Evolutionary conservation across 2,888 invertebrate species (phyloP), one percentile per base, ranked within the genome.

Genomic region (Stratiomys singularior): DNA sequence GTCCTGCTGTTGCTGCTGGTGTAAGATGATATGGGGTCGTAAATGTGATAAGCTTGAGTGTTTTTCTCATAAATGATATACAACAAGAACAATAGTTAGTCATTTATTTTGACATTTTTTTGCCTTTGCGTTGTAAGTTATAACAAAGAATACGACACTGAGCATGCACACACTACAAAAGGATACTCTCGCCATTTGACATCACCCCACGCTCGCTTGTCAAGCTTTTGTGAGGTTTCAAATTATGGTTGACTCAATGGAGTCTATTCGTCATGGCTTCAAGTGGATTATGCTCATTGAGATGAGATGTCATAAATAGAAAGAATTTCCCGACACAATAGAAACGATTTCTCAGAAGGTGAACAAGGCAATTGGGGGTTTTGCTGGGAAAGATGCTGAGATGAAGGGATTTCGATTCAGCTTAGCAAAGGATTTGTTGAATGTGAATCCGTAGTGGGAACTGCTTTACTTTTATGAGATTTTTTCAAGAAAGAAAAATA

Each of bases 51-150:
- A 23, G 58, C 23, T 58, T 9, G 21, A 58, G 58, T 18, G 58
- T 58, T 7, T 58, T 58, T 58, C 58, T 37, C 37, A 21, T 58
- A 58, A 58, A 23, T 58, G 58, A 58, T 9, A 58, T 21, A 21
- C 1, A 58, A 58, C 52, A 15, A 21, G 58, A 58, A 58, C 58
- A 58, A 58, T 58, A 58, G 58, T 58, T 58, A 11, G 58, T 23
- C 58, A 58, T 58, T 58, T 58, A 23, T 58, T 58, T 58, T 21
- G 58, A 58, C 23, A 37, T 37, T 37, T n/a, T n/a, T 37, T 37
- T 37, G 37, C 37, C 37, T 3, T 37, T 5, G 9, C 9, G 58
- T 21, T 58, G 11, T 23, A 58, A 18, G 58, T 58, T 58, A 58
- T 58, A 18, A 58, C 23, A 23, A 58, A 58, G 23, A 58, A 9